phyloP scores from a whole-genome alignment of 1,140 invertebrate species.

The Argopecten irradians region DNA sequence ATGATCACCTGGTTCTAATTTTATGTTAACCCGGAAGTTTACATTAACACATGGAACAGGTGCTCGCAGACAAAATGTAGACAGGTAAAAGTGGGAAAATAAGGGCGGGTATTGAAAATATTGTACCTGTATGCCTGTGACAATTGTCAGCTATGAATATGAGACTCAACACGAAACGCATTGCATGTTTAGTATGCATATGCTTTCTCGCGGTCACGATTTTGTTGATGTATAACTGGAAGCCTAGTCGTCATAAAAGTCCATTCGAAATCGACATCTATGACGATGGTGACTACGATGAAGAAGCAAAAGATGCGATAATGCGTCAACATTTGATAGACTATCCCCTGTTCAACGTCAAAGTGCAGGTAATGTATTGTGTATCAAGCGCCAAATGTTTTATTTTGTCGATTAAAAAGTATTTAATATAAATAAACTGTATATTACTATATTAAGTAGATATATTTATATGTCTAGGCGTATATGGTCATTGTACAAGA shows the following conservation, averaged over 20 bases:
- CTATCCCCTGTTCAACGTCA: background rate
- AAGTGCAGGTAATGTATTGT: background rate
- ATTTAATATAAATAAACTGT: too few relatives aligned
- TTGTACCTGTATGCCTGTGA: background rate
- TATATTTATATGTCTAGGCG: too few relatives aligned
- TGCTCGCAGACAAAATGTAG: too few relatives aligned
- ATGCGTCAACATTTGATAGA: background rate
- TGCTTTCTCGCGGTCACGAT: background rate
- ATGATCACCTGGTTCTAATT: background rate
- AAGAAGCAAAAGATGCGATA: conserved; percentile 9
- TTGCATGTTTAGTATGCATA: background rate
- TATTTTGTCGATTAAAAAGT: too few relatives aligned
- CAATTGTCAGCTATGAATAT: background rate
- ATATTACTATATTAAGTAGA: too few relatives aligned
- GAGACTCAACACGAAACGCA: background rate
- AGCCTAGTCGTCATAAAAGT: background rate
- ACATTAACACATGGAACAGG: conserved; percentile 7
- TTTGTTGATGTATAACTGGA: conserved; percentile 12
- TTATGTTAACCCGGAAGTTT: background rate
- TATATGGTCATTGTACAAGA: too few relatives aligned
- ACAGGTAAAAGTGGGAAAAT: too few relatives aligned
- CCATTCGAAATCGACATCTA: conserved; percentile 29
- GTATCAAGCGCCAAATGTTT: too few relatives aligned
- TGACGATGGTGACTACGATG: conserved; percentile 32
- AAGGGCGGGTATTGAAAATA: background rate